Percentiles rank a stretch among this genome's conserved stretches.
Evolutionary conservation across 2,113 vertebrate genomes (phyloP).

Genomic region (Ondatra zibethicus): DNA sequence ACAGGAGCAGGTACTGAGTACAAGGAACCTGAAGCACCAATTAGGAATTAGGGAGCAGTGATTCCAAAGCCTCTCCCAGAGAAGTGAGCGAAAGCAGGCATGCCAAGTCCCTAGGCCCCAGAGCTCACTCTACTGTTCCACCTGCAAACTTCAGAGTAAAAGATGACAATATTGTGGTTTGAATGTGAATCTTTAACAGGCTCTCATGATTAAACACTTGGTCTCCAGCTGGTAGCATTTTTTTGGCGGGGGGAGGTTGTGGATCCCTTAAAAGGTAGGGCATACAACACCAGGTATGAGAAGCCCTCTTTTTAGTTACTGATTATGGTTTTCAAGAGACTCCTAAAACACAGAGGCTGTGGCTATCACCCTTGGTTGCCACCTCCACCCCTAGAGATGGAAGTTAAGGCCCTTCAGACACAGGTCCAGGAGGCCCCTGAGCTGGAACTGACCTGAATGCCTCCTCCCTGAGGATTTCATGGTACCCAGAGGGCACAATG

Average conservation of each 20-base stretch:
- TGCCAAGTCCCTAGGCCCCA: not conserved
- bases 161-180: not conserved
- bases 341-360: not conserved
- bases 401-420: not conserved
- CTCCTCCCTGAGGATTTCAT: not conserved
- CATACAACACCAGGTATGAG: not conserved
- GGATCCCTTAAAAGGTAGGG: not conserved
- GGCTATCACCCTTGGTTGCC: not conserved
- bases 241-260: not conserved
- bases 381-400: not conserved
- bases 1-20: not conserved
- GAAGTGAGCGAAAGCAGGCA: not conserved
- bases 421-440: not conserved
- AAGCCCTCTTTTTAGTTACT: not conserved
- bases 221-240: not conserved
- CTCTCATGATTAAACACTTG: not conserved
- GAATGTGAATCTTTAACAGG: not conserved
- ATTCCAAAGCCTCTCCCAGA: not conserved
- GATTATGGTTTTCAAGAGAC: not conserved
- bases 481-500: no score
- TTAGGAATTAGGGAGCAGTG: not conserved
- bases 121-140: fast-evolving
- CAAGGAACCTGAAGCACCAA: not conserved
- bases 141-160: not conserved
- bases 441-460: not conserved